phyloP scores from a whole-genome alignment of 2,113 vertebrate species.

The Cinclus mexicanus region DNA sequence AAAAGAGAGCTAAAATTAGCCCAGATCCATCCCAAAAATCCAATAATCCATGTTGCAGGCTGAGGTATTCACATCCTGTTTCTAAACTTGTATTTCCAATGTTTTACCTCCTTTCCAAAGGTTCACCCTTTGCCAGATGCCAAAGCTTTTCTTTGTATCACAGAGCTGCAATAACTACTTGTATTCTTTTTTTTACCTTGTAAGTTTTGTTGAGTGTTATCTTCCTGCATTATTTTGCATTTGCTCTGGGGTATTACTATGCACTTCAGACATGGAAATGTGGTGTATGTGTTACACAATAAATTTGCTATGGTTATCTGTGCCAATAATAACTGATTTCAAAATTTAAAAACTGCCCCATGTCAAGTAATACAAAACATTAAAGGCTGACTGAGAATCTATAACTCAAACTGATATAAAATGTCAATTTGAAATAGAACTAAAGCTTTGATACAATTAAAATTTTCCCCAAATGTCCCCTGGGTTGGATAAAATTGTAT shows the following conservation, averaged over 20 bases:
- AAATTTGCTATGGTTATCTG: neutral
- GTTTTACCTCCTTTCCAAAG: neutral
- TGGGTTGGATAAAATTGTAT: neutral
- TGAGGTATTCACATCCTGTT: neutral
- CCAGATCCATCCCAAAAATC: neutral
- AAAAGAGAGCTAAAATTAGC: conserved; percentile 21
- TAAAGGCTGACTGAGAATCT: neutral
- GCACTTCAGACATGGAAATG: neutral
- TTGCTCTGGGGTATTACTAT: neutral
- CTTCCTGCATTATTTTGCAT: neutral
- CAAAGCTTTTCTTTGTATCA: neutral
- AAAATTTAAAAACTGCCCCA: neutral
- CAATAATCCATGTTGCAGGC: neutral
- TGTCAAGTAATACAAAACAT: neutral
- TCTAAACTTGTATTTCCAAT: neutral
- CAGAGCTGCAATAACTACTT: neutral
- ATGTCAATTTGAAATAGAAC: neutral
- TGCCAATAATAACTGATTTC: neutral
- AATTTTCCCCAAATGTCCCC: neutral
- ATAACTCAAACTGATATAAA: neutral
- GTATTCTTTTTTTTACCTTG: neutral
- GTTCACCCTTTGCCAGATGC: neutral
- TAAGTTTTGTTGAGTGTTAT: neutral
- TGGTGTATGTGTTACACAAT: neutral
- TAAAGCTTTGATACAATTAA: neutral